phyloP scores from a whole-genome alignment of 2,888 invertebrate genomes.

The Empis livida region DNA sequence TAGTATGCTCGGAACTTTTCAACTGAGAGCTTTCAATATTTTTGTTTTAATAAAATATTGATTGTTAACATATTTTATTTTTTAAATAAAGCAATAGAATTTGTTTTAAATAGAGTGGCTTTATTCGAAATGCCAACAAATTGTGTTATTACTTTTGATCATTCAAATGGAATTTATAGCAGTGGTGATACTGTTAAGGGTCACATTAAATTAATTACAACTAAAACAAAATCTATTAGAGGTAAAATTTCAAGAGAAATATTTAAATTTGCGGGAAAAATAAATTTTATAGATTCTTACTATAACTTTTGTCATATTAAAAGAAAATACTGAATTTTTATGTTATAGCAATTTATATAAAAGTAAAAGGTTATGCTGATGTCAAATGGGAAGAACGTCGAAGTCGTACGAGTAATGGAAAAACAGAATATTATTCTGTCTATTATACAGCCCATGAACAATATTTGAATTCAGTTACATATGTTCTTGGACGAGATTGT shows the following conservation, averaged over 20 bases:
- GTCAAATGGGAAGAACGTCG: constrained; percentile 23
- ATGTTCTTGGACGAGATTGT: constrained; percentile 20
- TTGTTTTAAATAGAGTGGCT: too few relatives aligned
- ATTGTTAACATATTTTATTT: too few relatives aligned
- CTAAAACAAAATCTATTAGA: constrained; percentile 10
- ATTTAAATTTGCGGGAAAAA: too few relatives aligned
- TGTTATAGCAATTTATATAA: constrained; percentile 25
- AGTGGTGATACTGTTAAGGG: constrained; percentile 21
- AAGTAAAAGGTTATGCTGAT: constrained; percentile 28
- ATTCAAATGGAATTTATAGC: constrained; percentile 19
- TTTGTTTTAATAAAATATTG: too few relatives aligned
- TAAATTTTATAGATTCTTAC: too few relatives aligned
- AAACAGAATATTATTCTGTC: constrained; percentile 19
- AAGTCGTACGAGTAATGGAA: constrained; percentile 5
- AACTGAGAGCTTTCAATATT: too few relatives aligned
- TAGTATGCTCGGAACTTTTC: too few relatives aligned
- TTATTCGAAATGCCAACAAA: constrained; percentile 20
- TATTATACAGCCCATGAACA: constrained; percentile 26
- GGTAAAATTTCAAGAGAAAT: constrained; percentile 15
- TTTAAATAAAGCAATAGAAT: too few relatives aligned
- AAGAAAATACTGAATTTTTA: background rate
- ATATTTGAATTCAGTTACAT: constrained; percentile 25
- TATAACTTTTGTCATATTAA: too few relatives aligned
- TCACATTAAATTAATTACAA: constrained; percentile 11
- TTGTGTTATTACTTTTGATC: constrained; percentile 20